Base-by-base conservation (phyloP, 1,140 invertebrate species). In the Leptopilina boulardi region DNA sequence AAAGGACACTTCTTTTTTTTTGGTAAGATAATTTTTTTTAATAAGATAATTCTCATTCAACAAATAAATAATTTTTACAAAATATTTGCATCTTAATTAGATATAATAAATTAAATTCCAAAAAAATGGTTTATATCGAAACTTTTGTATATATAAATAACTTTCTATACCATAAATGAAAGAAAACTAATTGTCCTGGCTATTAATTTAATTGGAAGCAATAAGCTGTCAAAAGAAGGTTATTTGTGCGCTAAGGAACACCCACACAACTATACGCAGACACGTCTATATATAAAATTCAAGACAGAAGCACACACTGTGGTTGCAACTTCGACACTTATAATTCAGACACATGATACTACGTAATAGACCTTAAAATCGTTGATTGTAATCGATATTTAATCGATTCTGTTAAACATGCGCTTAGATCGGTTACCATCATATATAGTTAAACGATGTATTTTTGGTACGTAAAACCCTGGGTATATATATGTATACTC, bases 391-490 rank as follows among this genome's bases (percentile, higher is more conserved):
- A 66, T 66, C 59, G 59, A 66, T 66, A 66, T 66, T 66, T 66
- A 66, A 66, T 66, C 59, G 59, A 66, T 66, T 66, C 59, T 66
- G 23, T 66, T 66, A 66, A 66, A 66, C 26, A 66, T 30, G 59
- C 59, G 59, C 59, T 30, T 66, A 66, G 59, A 66, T 66, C 59
- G 59, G 23, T 66, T 66, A 66, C 59, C 59, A 13, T 66, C 23
- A 26, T 66, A 66, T 66, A 18, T 5, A 6, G 8, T 6, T 56
- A 56, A 56, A 56, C 21, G 54, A 56, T 23, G 54, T n/a, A n/a
- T n/a, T n/a, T n/a, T 19, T 56, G 54, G 54, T 21, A 19, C 54
- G 54, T 23, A 18, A 23, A 42, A 87, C 82, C 80, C 82, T n/a
- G n/a, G n/a, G n/a, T n/a, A n/a, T n/a, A n/a, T n/a, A n/a, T n/a